Base-by-base conservation (phyloP, 2,797 vertebrate genomes). In the Pipistrellus kuhlii region DNA sequence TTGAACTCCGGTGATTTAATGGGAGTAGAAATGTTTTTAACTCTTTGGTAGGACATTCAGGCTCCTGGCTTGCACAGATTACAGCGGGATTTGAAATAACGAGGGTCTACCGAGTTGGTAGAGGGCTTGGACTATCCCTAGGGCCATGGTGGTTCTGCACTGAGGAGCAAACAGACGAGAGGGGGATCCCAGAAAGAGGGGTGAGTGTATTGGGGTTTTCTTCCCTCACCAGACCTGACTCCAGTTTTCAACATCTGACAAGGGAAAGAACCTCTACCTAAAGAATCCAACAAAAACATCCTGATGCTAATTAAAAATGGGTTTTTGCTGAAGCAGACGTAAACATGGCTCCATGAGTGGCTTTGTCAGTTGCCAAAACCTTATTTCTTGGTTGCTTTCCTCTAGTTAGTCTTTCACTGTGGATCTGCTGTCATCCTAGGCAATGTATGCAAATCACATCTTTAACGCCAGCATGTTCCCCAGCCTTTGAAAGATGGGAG, bases 221-320 rank as follows among this genome's bases (percentile, higher is more conserved):
- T 44, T 64, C 44, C 90, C 66, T 82, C 17, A 32, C 27, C 76
- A 44, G 59, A 17, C 95, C n/a, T 69, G 32, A 95, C 77, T 91
- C 30, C 57, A 71, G 96, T 85, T 20, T 75, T 62, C 81, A 91
- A 93, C 85, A 95, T 73, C 91, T 96, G 93, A 96, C 87, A 88
- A 94, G 85, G 68, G 76, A 95, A 93, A 91, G 73, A 86, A 48
- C 62, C 93, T 82, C 25, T 48, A 80, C 20, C 84, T 88, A 81
- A 96, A 94, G 46, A 87, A 55, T 94, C 27, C 4, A 69, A 30
- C 62, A 25, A 81, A 97, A 97, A 83, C 53, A 95, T 90, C 88
- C 71, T 87, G 59, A 48, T 88, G 77, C 51, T 97, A 96, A 96
- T 94, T 96, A 96, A 96, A 98, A 95, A 8, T 78, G 78, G 73